Base-by-base conservation (phyloP, 2,113 vertebrate species). In the Embiotoca jacksoni region DNA sequence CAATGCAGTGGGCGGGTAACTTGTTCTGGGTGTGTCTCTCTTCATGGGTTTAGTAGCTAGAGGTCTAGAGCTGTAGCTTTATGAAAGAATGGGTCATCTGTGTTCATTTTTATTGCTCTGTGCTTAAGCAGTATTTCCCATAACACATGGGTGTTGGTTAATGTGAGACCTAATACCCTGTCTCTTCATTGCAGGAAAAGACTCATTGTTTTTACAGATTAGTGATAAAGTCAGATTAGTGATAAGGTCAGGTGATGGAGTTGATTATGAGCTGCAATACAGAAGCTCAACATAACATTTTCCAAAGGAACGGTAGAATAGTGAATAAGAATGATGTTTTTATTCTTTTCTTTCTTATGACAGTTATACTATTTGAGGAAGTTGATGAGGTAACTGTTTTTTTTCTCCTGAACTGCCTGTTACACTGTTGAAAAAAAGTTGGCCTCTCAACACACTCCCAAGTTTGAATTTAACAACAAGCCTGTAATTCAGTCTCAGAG, bases 1-100 rank as follows among this genome's bases (percentile, higher is more conserved):
- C 31, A 56, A 65, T 53, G 6, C 36, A 36, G 37, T 37, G 55
- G 57, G 46, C 11, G 30, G 23, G 23, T 23, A 23, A 23, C 53
- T 75, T 63, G 55, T 47, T 77, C 56, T 61, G 81, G 76, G 53
- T 71, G 80, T n/a, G 53, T 64, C 55, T 74, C 55, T 64, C 55
- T 74, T 50, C 58, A 73, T 54, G 79, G 76, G 57, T 57, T 71
- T 37, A 50, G 65, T 13, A 74, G 41, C 44, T 58, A 61, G 6
- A 33, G 30, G 33, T 62, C 32, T 0, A 2, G 10, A 23, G 41
- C 50, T 47, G 11, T 5, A 56, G 36, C 15, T 3, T 77, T 84
- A 30, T 39, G n/a, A 76, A 67, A 44, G 5, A 49, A 16, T 23
- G 63, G 64, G 52, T 54, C 13, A 32, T 71, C 35, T 61, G 33